Percentiles rank a stretch among this genome's conserved stretches.
These are phyloP conservation scores for Sparidentex hasta DNA, from an alignment of 2,797 vertebrate species.

Conservation along the genomic window DNA sequence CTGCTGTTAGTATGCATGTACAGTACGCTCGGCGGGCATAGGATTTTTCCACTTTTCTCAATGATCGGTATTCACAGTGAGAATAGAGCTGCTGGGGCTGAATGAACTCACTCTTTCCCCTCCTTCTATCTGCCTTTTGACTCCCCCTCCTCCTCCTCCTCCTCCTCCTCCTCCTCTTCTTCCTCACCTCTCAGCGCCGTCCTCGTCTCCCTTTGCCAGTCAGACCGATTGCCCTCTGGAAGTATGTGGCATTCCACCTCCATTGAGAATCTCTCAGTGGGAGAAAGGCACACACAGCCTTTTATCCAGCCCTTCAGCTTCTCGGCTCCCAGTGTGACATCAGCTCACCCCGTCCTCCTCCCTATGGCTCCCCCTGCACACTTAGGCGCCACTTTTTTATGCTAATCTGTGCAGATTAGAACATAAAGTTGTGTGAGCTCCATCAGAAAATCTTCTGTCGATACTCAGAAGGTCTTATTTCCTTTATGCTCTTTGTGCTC, in stretches of 20 bases:
- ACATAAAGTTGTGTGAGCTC: slow-evolving; percentile 28
- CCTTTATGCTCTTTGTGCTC: slow-evolving; percentile 38
- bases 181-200: slow-evolving; percentile 24
- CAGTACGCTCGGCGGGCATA: slow-evolving; percentile 5
- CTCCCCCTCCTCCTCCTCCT: slow-evolving; percentile 18
- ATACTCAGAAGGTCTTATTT: slow-evolving; percentile 35
- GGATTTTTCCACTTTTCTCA: slow-evolving; percentile 6
- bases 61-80: slow-evolving; percentile 41
- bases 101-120: slow-evolving; percentile 49
- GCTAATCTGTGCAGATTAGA: slow-evolving; percentile 44
- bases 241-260: slow-evolving; percentile 71
- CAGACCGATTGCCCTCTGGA: slow-evolving; percentile 65
- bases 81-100: slow-evolving; percentile 38
- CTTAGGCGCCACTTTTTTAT: slow-evolving; percentile 42
- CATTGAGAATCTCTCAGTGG: slow-evolving; percentile 72
- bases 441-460: slow-evolving; percentile 4
- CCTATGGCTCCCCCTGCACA: slow-evolving; percentile 5
- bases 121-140: slow-evolving; percentile 46
- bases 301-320: slow-evolving; percentile 61
- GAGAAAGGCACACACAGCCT: slow-evolving; percentile 57
- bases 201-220: slow-evolving; percentile 45
- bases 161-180: slow-evolving; percentile 30
- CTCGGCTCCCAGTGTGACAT: slow-evolving; percentile 57
- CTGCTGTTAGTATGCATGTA: background rate
- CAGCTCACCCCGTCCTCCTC: slow-evolving; percentile 29